Percentiles rank a stretch among this genome's conserved stretches.
These are phyloP conservation scores for Sussaba pulchella DNA, from an alignment of 2,888 invertebrate genomes.

Conservation along the genomic window DNA sequence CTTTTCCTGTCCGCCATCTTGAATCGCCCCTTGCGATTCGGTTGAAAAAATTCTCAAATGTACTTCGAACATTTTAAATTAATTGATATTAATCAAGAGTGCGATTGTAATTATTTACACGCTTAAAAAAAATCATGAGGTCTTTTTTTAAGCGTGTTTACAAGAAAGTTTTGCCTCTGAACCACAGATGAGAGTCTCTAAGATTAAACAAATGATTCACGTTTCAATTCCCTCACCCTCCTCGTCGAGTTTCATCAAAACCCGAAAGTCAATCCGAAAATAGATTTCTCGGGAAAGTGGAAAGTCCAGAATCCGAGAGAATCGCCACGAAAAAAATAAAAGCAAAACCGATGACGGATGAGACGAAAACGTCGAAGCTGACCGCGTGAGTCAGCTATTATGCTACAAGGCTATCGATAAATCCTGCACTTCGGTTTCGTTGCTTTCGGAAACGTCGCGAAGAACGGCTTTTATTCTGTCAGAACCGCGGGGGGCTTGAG, in stretches of 20 bases:
- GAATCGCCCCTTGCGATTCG: too few relatives aligned
- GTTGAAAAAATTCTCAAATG: too few relatives aligned
- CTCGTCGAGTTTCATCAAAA: slow-evolving; percentile 20
- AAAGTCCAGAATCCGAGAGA: slow-evolving; percentile 10
- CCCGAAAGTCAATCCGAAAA: slow-evolving; percentile 8
- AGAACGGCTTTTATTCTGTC: slow-evolving; percentile 27
- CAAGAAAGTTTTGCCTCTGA: background rate
- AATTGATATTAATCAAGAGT: too few relatives aligned
- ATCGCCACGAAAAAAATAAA: slow-evolving; percentile 3
- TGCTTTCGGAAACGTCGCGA: slow-evolving; percentile 43
- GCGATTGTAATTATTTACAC: too few relatives aligned
- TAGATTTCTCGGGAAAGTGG: slow-evolving; percentile 34
- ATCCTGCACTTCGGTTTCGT: slow-evolving; percentile 32
- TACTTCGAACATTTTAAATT: too few relatives aligned
- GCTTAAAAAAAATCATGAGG: too few relatives aligned
- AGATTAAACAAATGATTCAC: slow-evolving; percentile 20
- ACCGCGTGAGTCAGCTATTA: slow-evolving; percentile 61
- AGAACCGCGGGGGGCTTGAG: slow-evolving; percentile 21
- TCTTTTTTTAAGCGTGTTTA: too few relatives aligned
- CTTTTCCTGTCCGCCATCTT: too few relatives aligned
- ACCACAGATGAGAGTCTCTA: background rate
- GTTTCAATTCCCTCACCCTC: background rate
- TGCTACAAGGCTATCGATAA: slow-evolving; percentile 45
- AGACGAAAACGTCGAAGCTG: slow-evolving; percentile 33
- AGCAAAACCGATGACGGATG: slow-evolving; percentile 13